Percentiles rank a stretch among this genome's conserved stretches.
Conservation (phyloP, 2,797 vertebrate genomes). For the Hydrocynus forskahlii region DNA sequence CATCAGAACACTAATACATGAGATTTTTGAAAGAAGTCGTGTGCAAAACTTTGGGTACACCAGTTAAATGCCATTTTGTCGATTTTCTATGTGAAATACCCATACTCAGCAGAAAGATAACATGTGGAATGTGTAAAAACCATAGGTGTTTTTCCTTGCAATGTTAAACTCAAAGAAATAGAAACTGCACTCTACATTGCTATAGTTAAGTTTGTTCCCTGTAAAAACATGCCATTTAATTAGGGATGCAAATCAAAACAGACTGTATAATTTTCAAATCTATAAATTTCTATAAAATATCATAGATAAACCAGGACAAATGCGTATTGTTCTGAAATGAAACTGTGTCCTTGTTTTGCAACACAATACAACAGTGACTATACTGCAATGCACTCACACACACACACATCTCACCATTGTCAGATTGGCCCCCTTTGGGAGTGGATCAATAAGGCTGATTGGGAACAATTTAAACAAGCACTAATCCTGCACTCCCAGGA, state of each 20-base stretch:
- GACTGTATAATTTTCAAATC: background rate
- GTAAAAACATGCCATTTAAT: too few species aligned
- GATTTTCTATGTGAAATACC: too few species aligned
- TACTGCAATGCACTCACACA: conserved; percentile 3
- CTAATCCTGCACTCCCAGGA: conserved; percentile 52
- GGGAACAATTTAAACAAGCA: conserved; percentile 61
- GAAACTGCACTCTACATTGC: too few species aligned
- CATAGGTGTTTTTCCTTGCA: too few species aligned
- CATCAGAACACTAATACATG: background rate
- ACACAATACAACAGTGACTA: background rate
- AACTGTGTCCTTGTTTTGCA: background rate
- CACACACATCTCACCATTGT: conserved; percentile 29
- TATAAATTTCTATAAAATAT: background rate
- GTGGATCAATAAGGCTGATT: conserved; percentile 60
- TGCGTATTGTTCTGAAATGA: background rate
- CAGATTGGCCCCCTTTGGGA: conserved; percentile 59
- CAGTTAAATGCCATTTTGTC: too few species aligned
- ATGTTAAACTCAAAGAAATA: too few species aligned
- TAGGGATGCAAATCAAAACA: too few species aligned
- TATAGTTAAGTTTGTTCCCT: too few species aligned
- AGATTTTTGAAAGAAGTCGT: too few species aligned
- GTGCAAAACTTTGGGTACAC: too few species aligned
- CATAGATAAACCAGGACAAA: background rate
- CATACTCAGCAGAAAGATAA: too few species aligned
- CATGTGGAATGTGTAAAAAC: too few species aligned